Percentiles rank a stretch among this genome's conserved stretches.
phyloP scores from a whole-genome alignment of 1,140 invertebrate species.

The Pseudomyrmex gracilis region DNA sequence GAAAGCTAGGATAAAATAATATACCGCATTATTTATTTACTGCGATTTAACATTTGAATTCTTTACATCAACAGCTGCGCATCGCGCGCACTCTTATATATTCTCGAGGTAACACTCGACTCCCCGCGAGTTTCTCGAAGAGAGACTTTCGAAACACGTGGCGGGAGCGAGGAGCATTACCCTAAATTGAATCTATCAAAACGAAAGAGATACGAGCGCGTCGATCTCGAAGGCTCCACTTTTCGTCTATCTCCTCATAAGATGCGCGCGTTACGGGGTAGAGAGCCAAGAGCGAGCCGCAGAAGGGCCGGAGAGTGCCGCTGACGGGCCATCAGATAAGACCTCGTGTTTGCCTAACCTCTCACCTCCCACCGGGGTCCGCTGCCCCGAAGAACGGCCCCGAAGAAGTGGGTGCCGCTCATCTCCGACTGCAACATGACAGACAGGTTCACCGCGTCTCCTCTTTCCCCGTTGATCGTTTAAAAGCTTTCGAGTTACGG shows the following conservation, averaged over 20 bases:
- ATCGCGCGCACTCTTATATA: not conserved
- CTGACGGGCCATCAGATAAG: conserved; percentile 84
- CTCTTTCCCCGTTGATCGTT: conserved; percentile 72
- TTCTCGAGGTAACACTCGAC: not conserved
- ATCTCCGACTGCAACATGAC: conserved; percentile 72
- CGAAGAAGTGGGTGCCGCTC: conserved; percentile 75
- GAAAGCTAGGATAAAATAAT: not conserved
- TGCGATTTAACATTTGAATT: not conserved
- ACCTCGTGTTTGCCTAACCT: conserved; percentile 83
- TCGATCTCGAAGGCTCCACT: conserved; percentile 72
- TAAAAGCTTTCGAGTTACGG: conserved; percentile 76
- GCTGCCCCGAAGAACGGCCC: conserved; percentile 65
- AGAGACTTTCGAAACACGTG: not conserved
- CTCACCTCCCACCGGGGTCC: conserved; percentile 81
- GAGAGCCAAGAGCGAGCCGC: conserved; percentile 48
- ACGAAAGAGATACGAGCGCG: conserved; percentile 67
- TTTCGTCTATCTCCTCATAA: conserved; percentile 64
- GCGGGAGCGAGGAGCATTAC: conserved; percentile 22
- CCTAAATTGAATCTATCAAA: conserved; percentile 79
- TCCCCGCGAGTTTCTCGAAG: conserved; percentile 1
- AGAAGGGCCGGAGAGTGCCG: conserved; percentile 69
- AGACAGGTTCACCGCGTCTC: conserved; percentile 76
- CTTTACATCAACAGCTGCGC: not conserved
- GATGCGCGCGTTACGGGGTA: conserved; percentile 76
- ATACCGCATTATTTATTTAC: not conserved